Evolutionary conservation across 2,888 invertebrate species (phyloP).

Genomic region (Protodeltote pygarga): DNA sequence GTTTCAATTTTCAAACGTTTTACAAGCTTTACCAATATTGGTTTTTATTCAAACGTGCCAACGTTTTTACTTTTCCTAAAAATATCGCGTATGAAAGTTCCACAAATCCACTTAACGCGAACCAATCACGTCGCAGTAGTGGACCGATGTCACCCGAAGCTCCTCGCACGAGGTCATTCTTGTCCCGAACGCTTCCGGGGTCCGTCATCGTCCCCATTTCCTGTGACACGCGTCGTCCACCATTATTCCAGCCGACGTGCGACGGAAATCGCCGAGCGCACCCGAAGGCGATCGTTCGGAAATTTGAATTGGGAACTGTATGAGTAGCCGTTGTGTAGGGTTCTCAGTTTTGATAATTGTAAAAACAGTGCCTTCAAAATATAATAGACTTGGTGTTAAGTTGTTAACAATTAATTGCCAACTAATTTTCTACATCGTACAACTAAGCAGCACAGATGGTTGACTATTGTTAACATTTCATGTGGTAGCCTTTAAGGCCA

Average conservation of each 20-base stretch:
- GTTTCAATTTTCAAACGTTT: constrained; percentile 26
- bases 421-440: too few relatives aligned
- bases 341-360: constrained; percentile 21
- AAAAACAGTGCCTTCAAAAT: too few relatives aligned
- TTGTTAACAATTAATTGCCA: too few relatives aligned
- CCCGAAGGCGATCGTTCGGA: constrained; percentile 63
- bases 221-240: constrained; percentile 62
- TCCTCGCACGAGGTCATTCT: constrained; percentile 47
- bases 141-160: constrained; percentile 21
- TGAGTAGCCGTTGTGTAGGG: constrained; percentile 40
- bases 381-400: too few relatives aligned
- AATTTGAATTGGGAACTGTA: constrained; percentile 67
- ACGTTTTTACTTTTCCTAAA: constrained; percentile 11
- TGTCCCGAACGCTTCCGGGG: constrained; percentile 65
- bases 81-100: constrained; percentile 10
- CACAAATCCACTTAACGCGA: constrained; percentile 25
- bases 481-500: too few relatives aligned
- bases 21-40: constrained; percentile 13
- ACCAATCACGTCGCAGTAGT: constrained; percentile 19
- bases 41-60: constrained; percentile 9
- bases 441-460: too few relatives aligned
- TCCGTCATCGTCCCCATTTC: constrained; percentile 73
- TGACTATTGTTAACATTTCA: too few relatives aligned
- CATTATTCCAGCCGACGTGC: constrained; percentile 67
- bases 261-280: constrained; percentile 70